A percentile compares a stretch with the other conserved stretches of the same genome.
phyloP scores from a whole-genome alignment of 2,888 invertebrate species.

The Thumatha senex region DNA sequence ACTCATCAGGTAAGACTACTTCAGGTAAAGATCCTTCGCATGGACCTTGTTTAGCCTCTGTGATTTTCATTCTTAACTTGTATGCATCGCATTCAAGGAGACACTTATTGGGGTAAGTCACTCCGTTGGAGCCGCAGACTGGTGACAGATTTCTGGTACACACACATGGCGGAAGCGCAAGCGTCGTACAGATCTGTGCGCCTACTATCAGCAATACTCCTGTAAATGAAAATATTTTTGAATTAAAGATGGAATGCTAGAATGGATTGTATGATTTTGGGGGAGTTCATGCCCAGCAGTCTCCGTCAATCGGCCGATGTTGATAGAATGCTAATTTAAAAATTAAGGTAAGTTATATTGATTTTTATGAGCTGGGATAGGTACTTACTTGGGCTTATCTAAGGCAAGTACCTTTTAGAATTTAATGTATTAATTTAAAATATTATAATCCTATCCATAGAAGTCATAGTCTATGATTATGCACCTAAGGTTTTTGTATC shows the following conservation, averaged over 20 bases:
- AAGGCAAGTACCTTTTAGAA: too few relatives aligned
- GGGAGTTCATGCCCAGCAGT: background rate
- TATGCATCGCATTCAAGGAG: conserved; percentile 22
- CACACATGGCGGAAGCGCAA: conserved; percentile 31
- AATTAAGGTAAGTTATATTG: background rate
- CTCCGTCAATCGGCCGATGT: background rate
- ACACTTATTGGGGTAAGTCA: conserved; percentile 83
- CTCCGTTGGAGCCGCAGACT: conserved; percentile 73
- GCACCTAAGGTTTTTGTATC: too few relatives aligned
- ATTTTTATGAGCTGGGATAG: too few relatives aligned
- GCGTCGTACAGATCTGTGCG: conserved; percentile 28
- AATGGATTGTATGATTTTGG: background rate
- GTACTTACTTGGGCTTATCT: too few relatives aligned
- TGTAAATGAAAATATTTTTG: conserved; percentile 21
- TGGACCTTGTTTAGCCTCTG: background rate
- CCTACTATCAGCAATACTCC: conserved; percentile 37
- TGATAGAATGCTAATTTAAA: background rate
- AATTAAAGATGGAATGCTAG: background rate
- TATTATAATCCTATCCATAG: too few relatives aligned
- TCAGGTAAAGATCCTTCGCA: background rate
- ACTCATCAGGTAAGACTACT: background rate
- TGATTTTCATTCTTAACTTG: background rate
- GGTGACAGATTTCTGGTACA: conserved; percentile 25
- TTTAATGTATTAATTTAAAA: too few relatives aligned
- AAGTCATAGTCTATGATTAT: too few relatives aligned